Base-by-base conservation (phyloP, 2,797 vertebrate species). In the Pangasius macronema region DNA sequence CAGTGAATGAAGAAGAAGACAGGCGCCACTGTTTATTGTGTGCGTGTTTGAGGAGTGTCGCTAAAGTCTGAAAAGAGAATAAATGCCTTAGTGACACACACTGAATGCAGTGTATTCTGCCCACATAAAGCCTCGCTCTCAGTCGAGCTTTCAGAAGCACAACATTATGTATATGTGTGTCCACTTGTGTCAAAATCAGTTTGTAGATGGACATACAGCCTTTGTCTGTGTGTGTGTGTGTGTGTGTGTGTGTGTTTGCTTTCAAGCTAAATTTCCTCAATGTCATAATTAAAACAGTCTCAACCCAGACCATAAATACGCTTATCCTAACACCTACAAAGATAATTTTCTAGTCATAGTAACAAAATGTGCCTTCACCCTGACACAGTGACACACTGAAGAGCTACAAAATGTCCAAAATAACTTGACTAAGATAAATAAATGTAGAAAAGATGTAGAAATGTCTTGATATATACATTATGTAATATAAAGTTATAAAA, bases 21-120 rank as follows among this genome's bases (percentile, higher is more conserved):
- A 84, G 90, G 88, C 90, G 88, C 90, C 89, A 91, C 86, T 88
- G 88, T 91, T 89, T 87, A 90, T 89, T 91, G 89, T 91, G 88
- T 88, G 84, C 61, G 85, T 91, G 86, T 89, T 90, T 91, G 86
- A 90, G 89, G 87, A 89, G 90, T 88, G 89, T 89, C 88, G 80
- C 86, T 87, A 87, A 88, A 87, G 75, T 83, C 86, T 80, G 87
- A 85, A 84, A 82, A 87, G 84, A 75, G 77, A 87, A 85, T 57
- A 87, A 88, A 87, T 87, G 85, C 84, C 83, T 85, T 81, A 83
- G 89, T 87, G 77, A 88, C 82, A 81, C 70, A 73, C 90, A 86
- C 68, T 85, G 88, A 90, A 87, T 42, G 42, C 85, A 85, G 73
- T 87, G 85, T 88, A 86, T 86, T 87, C 80, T 89, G 85, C 87